phyloP scores from a whole-genome alignment of 2,113 vertebrate species.

The Micronisus gabar region DNA sequence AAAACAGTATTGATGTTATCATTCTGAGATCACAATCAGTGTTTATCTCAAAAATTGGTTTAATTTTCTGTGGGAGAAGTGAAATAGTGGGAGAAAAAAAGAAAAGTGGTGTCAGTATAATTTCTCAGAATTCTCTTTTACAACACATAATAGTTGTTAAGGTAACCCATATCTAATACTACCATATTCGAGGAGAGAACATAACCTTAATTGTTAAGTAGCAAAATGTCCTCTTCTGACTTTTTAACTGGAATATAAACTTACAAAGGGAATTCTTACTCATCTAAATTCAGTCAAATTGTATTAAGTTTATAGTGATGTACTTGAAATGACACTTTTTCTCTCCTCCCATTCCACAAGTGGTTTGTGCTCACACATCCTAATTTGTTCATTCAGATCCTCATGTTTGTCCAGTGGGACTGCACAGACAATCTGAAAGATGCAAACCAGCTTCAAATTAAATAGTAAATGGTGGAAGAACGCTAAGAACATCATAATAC shows the following conservation, averaged over 20 bases:
- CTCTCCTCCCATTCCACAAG: not conserved
- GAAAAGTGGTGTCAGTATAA: fast-evolving
- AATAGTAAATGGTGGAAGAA: not conserved
- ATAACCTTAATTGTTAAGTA: not conserved
- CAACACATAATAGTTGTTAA: not conserved
- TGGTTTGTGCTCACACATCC: not conserved
- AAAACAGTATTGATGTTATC: not conserved
- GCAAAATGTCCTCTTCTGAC: not conserved
- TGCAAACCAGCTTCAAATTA: not conserved
- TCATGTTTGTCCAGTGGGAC: not conserved
- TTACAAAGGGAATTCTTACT: not conserved
- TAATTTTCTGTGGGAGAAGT: not conserved
- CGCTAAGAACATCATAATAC: not conserved
- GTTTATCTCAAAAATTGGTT: not conserved
- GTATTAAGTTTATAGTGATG: not conserved
- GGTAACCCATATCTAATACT: not conserved
- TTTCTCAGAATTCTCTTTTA: not conserved
- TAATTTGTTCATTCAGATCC: not conserved
- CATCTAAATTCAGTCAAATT: not conserved
- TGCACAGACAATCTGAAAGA: not conserved
- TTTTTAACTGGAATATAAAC: not conserved
- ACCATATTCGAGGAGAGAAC: not conserved
- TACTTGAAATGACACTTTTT: not conserved
- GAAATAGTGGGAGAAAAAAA: not conserved
- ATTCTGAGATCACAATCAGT: not conserved